Percentiles rank a stretch among this genome's conserved stretches.
phyloP scores from a whole-genome alignment of 2,888 invertebrate species.

The Glyphotaelius pellucidus region DNA sequence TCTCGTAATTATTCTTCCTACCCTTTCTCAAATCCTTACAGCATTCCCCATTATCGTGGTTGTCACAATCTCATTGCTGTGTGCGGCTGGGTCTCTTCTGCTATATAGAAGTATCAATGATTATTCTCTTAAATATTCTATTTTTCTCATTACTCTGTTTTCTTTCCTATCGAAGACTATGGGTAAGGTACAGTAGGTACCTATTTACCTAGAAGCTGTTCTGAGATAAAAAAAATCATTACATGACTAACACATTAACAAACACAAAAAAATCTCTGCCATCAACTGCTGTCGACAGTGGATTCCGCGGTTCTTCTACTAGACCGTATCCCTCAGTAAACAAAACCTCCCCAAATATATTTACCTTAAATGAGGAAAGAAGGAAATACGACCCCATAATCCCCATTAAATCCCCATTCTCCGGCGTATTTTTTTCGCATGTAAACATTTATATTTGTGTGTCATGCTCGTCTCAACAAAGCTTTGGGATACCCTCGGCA shows the following conservation, averaged over 20 bases:
- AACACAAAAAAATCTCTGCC: not conserved
- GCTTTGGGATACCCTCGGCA: conserved; percentile 14
- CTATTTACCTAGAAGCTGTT: not conserved
- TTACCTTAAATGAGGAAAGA: conserved; percentile 24
- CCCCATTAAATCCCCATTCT: conserved; percentile 36
- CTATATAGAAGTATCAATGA: too few species aligned
- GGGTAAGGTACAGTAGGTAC: not conserved
- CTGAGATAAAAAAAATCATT: not conserved
- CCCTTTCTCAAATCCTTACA: not conserved
- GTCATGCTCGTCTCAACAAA: conserved; percentile 14
- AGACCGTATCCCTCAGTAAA: not conserved
- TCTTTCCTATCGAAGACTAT: not conserved
- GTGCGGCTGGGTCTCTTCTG: not conserved
- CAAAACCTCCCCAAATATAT: not conserved
- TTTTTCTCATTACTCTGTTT: not conserved
- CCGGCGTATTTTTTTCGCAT: not conserved
- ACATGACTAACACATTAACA: not conserved
- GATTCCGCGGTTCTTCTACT: not conserved
- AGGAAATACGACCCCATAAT: conserved; percentile 30
- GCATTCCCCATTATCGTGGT: too few species aligned
- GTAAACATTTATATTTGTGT: conserved; percentile 36
- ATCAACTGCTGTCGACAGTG: not conserved
- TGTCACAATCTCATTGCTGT: not conserved
- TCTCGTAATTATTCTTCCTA: not conserved
- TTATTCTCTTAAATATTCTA: too few species aligned